Base-by-base conservation (phyloP, 2,113 vertebrate species). In the Bettongia penicillata region DNA sequence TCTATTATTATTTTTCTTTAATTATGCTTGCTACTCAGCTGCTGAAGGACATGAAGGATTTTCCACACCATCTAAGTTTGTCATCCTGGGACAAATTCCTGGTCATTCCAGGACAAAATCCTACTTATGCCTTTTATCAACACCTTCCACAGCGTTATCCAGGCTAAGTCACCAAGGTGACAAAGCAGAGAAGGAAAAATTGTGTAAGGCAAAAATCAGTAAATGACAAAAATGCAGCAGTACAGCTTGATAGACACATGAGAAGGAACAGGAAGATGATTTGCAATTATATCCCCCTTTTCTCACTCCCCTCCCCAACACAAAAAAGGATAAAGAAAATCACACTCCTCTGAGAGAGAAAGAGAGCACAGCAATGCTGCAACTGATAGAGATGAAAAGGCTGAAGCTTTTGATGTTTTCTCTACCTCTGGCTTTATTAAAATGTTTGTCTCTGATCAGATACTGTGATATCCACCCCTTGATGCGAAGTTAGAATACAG, bases 81-180 rank as follows among this genome's bases (percentile, higher is more conserved):
- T 16, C 19, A 43, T 7, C n/a, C 37, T 84, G 68, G 68, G 68
- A 43, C n/a, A 23, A 84, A 84, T 84, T 43, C n/a, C 37, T 84
- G 68, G 68, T 84, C 68, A 84, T 43, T 84, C n/a, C 7, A 84
- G 68, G 68, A 43, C n/a, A 84, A 84, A 84, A n/a, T 19, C 68
- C 2, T 68, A 68, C 10, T 68, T 68, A 31, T 14, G 11, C 11
- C 28, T 68, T 28, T 84, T 89, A 52, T 37, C 89, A 23, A 84
- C 68, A 22, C 14, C 28, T 96, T 5, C 94, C 47, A 95, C 95
- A 94, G 55, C 8, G 48, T 26, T 92, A 89, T 96, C 48, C 50
- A 93, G 55, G 49, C 37, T 25, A 93, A 91, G 51, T 68, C 92
- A 26, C 16, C 95, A 91, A 95, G 77, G 24, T 6, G 25, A 25